Evolutionary conservation across 2,113 vertebrate species (phyloP).

Genomic region (Campylomormyrus numenius): DNA sequence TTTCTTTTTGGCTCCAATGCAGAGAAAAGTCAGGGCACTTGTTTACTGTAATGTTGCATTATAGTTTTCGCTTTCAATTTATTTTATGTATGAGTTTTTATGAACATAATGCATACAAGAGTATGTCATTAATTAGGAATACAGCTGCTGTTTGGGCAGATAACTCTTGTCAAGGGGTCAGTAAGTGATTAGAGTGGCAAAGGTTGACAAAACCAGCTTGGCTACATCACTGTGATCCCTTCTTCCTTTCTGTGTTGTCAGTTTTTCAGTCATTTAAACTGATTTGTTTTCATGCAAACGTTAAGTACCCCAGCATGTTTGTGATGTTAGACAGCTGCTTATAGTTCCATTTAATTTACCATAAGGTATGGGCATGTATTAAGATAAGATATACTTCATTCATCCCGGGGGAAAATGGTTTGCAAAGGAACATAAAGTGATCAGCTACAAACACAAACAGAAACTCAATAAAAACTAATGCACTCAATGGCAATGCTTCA

Average conservation of each 20-base stretch:
- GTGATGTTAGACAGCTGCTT: not conserved
- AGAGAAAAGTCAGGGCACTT: not conserved
- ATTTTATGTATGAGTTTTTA: not conserved
- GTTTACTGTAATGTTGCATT: not conserved
- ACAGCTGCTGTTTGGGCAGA: not conserved
- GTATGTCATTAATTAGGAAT: not conserved
- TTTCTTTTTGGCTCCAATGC: conserved; percentile 33
- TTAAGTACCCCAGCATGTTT: not conserved
- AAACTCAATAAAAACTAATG: not conserved
- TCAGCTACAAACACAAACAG: not conserved
- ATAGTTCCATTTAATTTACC: not conserved
- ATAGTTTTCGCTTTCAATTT: not conserved
- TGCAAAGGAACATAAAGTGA: not conserved
- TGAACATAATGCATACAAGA: not conserved
- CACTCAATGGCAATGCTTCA: not conserved
- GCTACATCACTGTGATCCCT: not conserved
- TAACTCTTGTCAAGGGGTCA: not conserved
- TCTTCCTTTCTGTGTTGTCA: not conserved
- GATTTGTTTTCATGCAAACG: not conserved
- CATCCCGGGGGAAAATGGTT: not conserved
- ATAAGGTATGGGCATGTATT: not conserved
- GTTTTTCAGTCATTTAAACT: not conserved
- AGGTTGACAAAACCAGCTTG: not conserved
- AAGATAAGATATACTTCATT: not conserved
- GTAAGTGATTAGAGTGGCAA: not conserved